These are phyloP conservation scores for Rhodinocichla rosea DNA, from an alignment of 2,113 vertebrate species.

Conservation along the genomic window DNA sequence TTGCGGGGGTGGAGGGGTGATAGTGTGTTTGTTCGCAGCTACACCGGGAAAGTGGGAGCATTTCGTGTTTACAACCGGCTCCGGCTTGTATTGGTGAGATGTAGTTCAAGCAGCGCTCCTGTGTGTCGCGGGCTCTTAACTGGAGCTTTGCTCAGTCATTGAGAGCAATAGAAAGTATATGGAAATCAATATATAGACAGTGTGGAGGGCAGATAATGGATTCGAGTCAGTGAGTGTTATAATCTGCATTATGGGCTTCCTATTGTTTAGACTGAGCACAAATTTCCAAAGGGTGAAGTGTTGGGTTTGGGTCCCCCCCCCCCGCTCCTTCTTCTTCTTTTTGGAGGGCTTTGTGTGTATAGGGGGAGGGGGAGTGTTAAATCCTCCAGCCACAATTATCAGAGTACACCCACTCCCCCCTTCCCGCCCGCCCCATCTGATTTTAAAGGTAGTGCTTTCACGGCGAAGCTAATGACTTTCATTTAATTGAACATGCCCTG, in stretches of 20 bases:
- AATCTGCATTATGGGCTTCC: conserved; percentile 61
- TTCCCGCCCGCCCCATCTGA: conserved; percentile 2
- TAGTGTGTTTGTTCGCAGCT: conserved; percentile 26
- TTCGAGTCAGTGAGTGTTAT: conserved; percentile 54
- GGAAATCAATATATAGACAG: conserved; percentile 62
- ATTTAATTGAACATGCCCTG: conserved; percentile 66
- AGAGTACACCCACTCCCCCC: neutral
- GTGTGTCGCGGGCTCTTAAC: conserved; percentile 32
- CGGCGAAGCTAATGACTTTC: conserved; percentile 56
- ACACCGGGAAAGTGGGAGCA: neutral
- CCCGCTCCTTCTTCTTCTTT: neutral
- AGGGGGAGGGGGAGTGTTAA: neutral
- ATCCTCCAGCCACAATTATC: conserved; percentile 29
- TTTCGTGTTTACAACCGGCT: conserved; percentile 25
- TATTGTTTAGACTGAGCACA: conserved; percentile 43
- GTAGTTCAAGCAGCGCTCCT: conserved; percentile 41
- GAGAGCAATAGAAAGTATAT: conserved; percentile 55
- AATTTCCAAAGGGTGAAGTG: conserved; percentile 59
- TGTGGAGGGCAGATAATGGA: conserved; percentile 58
- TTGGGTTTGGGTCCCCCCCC: neutral
- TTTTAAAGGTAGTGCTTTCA: conserved; percentile 58
- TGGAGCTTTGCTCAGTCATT: conserved; percentile 56
- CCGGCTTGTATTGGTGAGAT: conserved; percentile 2
- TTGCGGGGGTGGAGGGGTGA: neutral
- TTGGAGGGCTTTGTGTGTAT: conserved; percentile 48